A percentile compares a stretch with the other conserved stretches of the same genome.
These are phyloP conservation scores for Meloidogyne floridensis DNA, from an alignment of 1,140 invertebrate genomes.

Conservation along the genomic window DNA sequence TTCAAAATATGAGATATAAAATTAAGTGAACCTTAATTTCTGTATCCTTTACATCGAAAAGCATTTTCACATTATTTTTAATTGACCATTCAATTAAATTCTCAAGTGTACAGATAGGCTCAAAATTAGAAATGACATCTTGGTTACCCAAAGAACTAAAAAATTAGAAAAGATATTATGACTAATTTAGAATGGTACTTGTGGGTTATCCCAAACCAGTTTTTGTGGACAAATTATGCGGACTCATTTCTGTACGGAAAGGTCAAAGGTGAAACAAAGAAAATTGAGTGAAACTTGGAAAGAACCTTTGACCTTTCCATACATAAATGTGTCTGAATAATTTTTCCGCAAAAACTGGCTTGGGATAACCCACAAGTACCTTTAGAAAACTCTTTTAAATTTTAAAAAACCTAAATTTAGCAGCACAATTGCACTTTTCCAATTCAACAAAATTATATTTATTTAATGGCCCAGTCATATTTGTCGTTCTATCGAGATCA, in stretches of 20 bases:
- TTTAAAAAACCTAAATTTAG: constrained; percentile 43
- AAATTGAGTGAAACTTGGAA: too few species aligned
- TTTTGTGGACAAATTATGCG: too few species aligned
- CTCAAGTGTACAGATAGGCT: constrained; percentile 58
- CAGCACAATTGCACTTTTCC: constrained; percentile 66
- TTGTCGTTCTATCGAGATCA: constrained; percentile 74
- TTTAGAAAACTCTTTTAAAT: too few species aligned
- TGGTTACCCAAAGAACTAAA: neutral
- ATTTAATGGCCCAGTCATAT: constrained; percentile 69
- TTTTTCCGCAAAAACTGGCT: too few species aligned
- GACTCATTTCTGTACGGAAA: too few species aligned
- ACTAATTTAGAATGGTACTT: too few species aligned
- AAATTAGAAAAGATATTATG: neutral
- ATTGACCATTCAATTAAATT: constrained; percentile 62
- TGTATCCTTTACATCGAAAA: constrained; percentile 64
- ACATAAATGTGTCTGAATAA: too few species aligned
- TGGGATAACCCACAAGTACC: too few species aligned
- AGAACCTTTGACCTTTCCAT: too few species aligned
- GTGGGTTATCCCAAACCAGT: too few species aligned
- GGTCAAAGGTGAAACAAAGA: too few species aligned
- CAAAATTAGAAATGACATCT: neutral
- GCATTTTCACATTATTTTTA: constrained; percentile 55
- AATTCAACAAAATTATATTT: constrained; percentile 73
- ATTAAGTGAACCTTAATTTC: constrained; percentile 42
- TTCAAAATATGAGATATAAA: constrained; percentile 8